Evolutionary conservation across 1,140 invertebrate species (phyloP).

Genomic region (Pentalonia nigronervosa): DNA sequence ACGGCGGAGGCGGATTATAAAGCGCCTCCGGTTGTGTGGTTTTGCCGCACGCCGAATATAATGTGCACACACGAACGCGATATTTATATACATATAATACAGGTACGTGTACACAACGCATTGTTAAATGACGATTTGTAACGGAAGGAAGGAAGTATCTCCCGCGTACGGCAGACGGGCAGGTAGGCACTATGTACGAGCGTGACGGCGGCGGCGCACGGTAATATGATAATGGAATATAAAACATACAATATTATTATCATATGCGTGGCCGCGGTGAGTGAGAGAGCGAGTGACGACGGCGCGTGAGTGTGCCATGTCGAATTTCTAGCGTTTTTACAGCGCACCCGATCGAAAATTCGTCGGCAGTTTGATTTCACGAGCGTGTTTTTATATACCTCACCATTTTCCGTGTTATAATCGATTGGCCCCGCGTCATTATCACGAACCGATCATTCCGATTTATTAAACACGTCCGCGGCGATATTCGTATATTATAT

Average conservation of each 20-base stretch:
- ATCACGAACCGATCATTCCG: background rate
- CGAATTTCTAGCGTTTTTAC: background rate
- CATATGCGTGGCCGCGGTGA: background rate
- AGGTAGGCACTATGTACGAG: background rate
- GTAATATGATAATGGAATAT: slow-evolving; percentile 10
- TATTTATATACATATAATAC: background rate
- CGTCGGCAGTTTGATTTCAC: background rate
- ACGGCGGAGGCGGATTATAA: slow-evolving; percentile 15
- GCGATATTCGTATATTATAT: too few species aligned
- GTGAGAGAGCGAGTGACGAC: too few species aligned
- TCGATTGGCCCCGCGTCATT: background rate
- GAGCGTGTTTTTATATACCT: background rate
- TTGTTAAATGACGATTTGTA: background rate
- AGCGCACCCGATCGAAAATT: background rate
- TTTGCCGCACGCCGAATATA: background rate
- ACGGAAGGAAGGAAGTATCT: slow-evolving; percentile 5
- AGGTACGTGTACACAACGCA: background rate
- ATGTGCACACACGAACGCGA: too few species aligned
- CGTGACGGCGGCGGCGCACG: background rate
- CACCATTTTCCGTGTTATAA: background rate
- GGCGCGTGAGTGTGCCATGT: background rate
- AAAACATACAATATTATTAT: too few species aligned
- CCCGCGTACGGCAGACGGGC: background rate
- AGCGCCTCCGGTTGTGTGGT: slow-evolving; percentile 40
- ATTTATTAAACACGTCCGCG: background rate